A percentile compares a stretch with the other conserved stretches of the same genome.
phyloP scores from a whole-genome alignment of 2,113 vertebrate species.

The Fulmarus glacialis region DNA sequence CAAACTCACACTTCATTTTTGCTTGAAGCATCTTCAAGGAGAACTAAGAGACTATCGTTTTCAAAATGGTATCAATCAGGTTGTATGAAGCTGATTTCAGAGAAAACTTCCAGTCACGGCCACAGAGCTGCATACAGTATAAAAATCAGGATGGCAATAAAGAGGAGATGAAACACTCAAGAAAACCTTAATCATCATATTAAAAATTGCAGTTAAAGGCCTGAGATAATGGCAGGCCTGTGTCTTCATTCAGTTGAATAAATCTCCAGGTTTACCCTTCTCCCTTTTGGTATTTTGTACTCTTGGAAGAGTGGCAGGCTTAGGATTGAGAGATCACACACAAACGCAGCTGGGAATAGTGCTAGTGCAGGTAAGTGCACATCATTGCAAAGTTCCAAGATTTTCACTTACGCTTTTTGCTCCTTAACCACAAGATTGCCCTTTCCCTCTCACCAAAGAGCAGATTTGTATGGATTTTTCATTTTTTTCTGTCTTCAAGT shows the following conservation, averaged over 20 bases:
- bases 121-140: not conserved
- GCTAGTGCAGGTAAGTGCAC: not conserved
- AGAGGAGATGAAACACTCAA: not conserved
- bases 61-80: not conserved
- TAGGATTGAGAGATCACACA: not conserved
- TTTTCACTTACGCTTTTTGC: not conserved
- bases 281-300: not conserved
- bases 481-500: not conserved
- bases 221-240: not conserved
- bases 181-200: not conserved
- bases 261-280: not conserved
- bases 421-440: not conserved
- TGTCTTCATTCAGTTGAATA: not conserved
- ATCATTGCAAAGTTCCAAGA: not conserved
- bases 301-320: not conserved
- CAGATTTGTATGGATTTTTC: not conserved
- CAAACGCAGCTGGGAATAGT: not conserved
- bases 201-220: not conserved
- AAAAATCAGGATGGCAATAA: not conserved
- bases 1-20: not conserved
- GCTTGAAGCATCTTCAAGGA: not conserved
- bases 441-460: not conserved
- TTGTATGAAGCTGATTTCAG: not conserved
- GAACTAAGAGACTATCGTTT: not conserved
- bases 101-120: not conserved